Conservation (phyloP, 2,797 vertebrate species). For the Crenuchus spilurus region DNA sequence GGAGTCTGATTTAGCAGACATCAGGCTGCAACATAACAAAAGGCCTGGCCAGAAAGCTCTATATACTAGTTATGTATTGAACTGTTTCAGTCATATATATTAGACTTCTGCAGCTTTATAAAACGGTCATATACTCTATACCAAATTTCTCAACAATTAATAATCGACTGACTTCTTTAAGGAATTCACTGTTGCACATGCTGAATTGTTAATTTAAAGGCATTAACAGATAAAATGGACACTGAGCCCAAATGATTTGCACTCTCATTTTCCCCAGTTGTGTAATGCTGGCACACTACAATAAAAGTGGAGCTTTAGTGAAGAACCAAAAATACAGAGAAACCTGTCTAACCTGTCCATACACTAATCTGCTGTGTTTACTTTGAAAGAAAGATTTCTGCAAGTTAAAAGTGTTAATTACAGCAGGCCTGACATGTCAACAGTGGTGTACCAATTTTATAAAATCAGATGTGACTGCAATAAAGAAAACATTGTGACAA, state of each 20-base stretch:
- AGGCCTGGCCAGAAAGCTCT: no score
- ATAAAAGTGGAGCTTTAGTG: slow-evolving; percentile 1
- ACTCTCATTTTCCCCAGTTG: background rate
- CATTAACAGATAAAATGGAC: no score
- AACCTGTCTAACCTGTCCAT: slow-evolving; percentile 46
- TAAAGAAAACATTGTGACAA: background rate
- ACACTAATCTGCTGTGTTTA: slow-evolving; percentile 1
- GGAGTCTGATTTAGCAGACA: slow-evolving; percentile 26
- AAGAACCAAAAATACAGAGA: slow-evolving; percentile 14
- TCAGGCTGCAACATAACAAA: background rate
- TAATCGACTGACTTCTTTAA: background rate
- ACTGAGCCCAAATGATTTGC: no score
- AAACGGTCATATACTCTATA: no score
- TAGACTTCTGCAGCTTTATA: no score
- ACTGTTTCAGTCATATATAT: no score
- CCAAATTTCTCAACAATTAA: no score
- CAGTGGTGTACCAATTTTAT: background rate
- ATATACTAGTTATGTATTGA: no score
- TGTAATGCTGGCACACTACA: background rate
- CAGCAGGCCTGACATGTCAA: background rate
- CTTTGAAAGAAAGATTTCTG: slow-evolving; percentile 1
- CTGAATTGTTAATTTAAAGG: background rate
- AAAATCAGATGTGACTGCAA: background rate
- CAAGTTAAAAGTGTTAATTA: slow-evolving; percentile 15
- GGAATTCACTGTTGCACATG: background rate